Evolutionary conservation across 2,113 vertebrate genomes (phyloP), one percentile per base, ranked within the genome.

Genomic region (Larimichthys crocea): DNA sequence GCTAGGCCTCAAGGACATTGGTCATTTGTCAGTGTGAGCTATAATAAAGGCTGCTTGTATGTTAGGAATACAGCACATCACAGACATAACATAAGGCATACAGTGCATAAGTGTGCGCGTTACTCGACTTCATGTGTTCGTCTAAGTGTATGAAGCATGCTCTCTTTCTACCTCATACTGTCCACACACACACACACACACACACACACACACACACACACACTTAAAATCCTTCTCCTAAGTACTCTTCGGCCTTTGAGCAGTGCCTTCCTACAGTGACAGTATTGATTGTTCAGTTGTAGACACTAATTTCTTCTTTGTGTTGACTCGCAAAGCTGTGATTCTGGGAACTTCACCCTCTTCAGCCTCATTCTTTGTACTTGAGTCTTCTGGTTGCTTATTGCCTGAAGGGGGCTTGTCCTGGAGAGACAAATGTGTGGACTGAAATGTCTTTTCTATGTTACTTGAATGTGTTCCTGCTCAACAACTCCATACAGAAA

Each of bases 241-340:
- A 49, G 48, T 26, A 76, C 76, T 59, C 76, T 85, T 82, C 84
- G 57, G 63, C 88, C 74, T 83, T 64, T 29, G 26, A 61, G 59
- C 75, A 48, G 63, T n/a, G 80, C 68, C 77, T 44, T 80, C 85
- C 62, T 82, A 75, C 75, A 78, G 87, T 84, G 88, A 88, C 87
- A 73, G 79, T 83, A 82, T 88, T 82, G 89, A 92, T 86, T 88
- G 79, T 68, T 80, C 62, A 60, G 73, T 67, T 56, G 69, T 46
- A 79, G 85, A 57, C 70, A 24, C 63, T 83, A 57, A 78, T 75
- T 75, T 59, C 80, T 76, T 76, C 57, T 80, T 62, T 55, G 70
- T 49, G 70, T 76, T 14, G 0, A 48, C 69, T 89, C 79, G 70
- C 79, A 46, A 29, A 79, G 69, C 62, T 7, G 50, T 55, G 68